phyloP scores from a whole-genome alignment of 2,113 vertebrate genomes.

The Brachyistius frenatus region DNA sequence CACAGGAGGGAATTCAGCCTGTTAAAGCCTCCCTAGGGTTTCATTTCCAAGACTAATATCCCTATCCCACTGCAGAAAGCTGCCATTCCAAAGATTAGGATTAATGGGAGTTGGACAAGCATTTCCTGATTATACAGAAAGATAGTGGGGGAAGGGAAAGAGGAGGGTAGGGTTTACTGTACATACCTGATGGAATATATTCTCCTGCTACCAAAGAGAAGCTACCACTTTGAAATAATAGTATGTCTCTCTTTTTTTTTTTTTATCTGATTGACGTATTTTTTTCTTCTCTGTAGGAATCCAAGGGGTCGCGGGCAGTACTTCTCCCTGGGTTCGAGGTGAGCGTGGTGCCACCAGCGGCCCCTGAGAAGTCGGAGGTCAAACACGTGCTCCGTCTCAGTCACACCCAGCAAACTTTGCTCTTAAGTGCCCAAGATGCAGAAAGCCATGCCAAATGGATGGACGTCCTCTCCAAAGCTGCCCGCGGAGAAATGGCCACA shows the following conservation, averaged over 20 bases:
- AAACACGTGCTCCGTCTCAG: constrained; percentile 87
- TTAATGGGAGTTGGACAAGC: constrained; percentile 67
- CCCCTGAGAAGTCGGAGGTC: constrained; percentile 82
- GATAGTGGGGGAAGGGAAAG: constrained; percentile 36
- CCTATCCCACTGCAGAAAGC: constrained; percentile 69
- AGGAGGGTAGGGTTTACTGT: constrained; percentile 23
- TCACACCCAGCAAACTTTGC: constrained; percentile 86
- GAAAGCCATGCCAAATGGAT: constrained; percentile 89
- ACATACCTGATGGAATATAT: constrained; percentile 27
- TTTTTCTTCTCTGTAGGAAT: constrained; percentile 79
- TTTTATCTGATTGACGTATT: not conserved
- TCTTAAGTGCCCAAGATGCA: constrained; percentile 87
- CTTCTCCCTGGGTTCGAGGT: constrained; percentile 88
- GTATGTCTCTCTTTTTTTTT: not conserved
- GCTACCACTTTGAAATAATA: not conserved
- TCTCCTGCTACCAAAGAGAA: constrained; percentile 24
- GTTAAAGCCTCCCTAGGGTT: constrained; percentile 50
- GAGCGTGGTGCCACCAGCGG: constrained; percentile 58
- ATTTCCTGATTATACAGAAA: constrained; percentile 68
- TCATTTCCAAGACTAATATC: constrained; percentile 69
- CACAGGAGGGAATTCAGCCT: constrained; percentile 44
- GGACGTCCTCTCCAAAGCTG: constrained; percentile 85
- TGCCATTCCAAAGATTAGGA: constrained; percentile 76
- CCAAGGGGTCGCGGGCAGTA: constrained; percentile 76
- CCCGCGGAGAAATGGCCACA: constrained; percentile 74